Evolutionary conservation across 2,113 vertebrate species (phyloP), one percentile per base, ranked within the genome.

Genomic region (Trogon surrucura): DNA sequence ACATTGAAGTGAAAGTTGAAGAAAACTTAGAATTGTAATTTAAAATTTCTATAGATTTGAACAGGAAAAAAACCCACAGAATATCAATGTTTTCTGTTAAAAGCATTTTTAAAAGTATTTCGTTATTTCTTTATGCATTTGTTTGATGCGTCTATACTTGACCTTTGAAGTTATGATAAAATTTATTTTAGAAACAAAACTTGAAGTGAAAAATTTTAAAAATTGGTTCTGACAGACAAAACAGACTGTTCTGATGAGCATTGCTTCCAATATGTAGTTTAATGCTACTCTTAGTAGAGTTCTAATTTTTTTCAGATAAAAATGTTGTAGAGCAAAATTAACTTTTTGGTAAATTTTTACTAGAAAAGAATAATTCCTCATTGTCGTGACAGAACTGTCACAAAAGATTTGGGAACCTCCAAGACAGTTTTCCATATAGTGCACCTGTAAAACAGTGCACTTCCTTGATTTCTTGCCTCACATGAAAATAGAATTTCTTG

Each of bases 31-130:
- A 72, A 44, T 4, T 11, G 2, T 14, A 50, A 54, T 62, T 70
- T 16, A 53, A 62, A 74, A 34, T 54, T 74, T 85, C 13, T 62
- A 21, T n/a, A 50, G 9, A 19, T 12, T 21, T 85, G 16, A 47
- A 32, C 5, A 23, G 25, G 9, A 53, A 71, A 82, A 77, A 57
- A 0, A 36, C 9, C 0, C 3, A 26, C 13, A 41, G 41, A 19
- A 16, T 38, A 27, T 16, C 5, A 27, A 13, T 50, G 45, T 66
- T 84, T 62, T 78, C 14, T 58, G 5, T 12, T 75, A 45, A 54
- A 62, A 3, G 2, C 22, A 44, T 85, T 81, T 48, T 0, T 27
- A 41, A 67, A 14, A n/a, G 11, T 13, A 10, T 53, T 80, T 57
- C 1, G 27, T 29, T 0, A n/a, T 44, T 78, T 61, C 4, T 82